Evolutionary conservation across 2,888 invertebrate genomes (phyloP).

Genomic region (Pristionchus fissidentatus): DNA sequence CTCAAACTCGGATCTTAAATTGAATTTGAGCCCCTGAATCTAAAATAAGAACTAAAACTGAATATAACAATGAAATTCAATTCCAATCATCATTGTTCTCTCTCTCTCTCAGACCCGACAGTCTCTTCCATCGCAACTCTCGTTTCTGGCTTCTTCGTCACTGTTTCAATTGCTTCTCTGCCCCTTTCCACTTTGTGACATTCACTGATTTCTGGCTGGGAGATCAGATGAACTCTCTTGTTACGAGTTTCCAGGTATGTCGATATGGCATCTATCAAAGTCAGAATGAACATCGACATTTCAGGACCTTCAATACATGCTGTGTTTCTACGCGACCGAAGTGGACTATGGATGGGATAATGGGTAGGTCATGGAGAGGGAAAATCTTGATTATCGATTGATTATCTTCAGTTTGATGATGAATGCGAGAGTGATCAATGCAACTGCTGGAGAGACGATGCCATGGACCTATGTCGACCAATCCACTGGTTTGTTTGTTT

Average conservation of each 20-base stretch:
- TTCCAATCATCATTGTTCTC: neutral
- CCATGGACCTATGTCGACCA: constrained; percentile 75
- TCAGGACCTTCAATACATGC: constrained; percentile 92
- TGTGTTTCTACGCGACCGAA: constrained; percentile 87
- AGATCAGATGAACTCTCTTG: constrained; percentile 86
- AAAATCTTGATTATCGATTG: neutral
- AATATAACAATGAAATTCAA: neutral
- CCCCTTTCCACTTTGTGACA: constrained; percentile 79
- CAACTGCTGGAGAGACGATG: constrained; percentile 66
- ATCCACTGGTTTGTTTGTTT: constrained; percentile 64
- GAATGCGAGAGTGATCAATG: constrained; percentile 67
- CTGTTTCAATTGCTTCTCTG: constrained; percentile 75
- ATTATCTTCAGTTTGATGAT: constrained; percentile 54
- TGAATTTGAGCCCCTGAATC: neutral
- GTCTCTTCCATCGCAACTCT: constrained; percentile 80
- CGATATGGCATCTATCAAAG: constrained; percentile 89
- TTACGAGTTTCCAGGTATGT: constrained; percentile 89
- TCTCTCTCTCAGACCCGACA: constrained; percentile 81
- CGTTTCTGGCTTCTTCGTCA: constrained; percentile 74
- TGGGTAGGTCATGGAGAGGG: constrained; percentile 35
- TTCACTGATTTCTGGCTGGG: constrained; percentile 80
- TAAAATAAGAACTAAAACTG: neutral
- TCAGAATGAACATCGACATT: constrained; percentile 76
- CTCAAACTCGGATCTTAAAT: neutral
- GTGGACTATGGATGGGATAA: constrained; percentile 72